phyloP scores from a whole-genome alignment of 2,113 vertebrate species.

The Lamprotornis superbus region DNA sequence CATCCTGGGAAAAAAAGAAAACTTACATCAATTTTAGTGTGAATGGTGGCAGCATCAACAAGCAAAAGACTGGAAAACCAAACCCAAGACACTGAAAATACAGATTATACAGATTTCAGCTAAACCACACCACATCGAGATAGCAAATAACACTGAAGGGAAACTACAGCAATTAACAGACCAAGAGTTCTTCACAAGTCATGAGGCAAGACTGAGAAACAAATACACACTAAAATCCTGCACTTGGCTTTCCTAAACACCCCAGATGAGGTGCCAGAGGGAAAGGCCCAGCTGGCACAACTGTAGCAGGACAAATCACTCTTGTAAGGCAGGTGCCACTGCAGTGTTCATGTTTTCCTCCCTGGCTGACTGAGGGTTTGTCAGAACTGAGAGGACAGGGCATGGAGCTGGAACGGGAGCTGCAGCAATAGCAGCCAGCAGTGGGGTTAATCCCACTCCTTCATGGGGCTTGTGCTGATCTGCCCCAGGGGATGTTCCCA shows the following conservation, averaged over 20 bases:
- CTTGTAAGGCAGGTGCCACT: neutral
- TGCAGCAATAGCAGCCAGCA: neutral
- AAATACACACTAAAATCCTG: neutral
- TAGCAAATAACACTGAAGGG: neutral
- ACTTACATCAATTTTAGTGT: neutral
- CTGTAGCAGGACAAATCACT: neutral
- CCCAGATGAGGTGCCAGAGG: neutral
- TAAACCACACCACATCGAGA: neutral
- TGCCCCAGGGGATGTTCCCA: neutral
- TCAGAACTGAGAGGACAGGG: neutral
- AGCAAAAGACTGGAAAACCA: neutral
- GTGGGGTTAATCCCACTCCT: fast-evolving
- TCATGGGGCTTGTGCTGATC: neutral
- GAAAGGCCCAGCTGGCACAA: neutral
- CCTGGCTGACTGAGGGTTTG: neutral
- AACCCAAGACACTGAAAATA: neutral
- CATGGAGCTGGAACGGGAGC: neutral
- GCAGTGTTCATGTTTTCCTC: neutral
- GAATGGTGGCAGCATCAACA: neutral
- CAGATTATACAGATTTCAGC: neutral
- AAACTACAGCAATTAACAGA: neutral
- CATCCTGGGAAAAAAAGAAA: neutral
- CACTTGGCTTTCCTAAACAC: neutral
- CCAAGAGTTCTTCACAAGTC: neutral
- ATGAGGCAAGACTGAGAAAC: neutral